These are phyloP conservation scores for Mycalesis mineus DNA, from an alignment of 2,888 invertebrate species.

Conservation along the genomic window DNA sequence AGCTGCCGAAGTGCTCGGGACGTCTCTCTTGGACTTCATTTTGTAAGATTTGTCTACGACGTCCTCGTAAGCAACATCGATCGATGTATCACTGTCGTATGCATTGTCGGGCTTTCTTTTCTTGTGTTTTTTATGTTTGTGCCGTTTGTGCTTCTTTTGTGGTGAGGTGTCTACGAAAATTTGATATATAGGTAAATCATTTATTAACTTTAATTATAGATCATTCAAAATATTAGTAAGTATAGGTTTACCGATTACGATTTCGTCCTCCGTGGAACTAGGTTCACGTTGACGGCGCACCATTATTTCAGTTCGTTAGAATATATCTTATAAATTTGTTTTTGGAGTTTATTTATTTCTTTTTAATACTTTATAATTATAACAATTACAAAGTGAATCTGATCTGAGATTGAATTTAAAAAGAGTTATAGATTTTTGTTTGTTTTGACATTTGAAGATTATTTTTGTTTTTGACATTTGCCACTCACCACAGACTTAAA, in stretches of 20 bases:
- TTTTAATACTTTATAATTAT: too few species aligned
- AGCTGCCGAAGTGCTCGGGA: conserved; percentile 66
- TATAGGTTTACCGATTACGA: conserved; percentile 58
- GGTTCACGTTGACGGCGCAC: conserved; percentile 67
- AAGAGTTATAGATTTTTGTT: too few species aligned
- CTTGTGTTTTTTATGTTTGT: conserved; percentile 80
- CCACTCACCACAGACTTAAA: too few species aligned
- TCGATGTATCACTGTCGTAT: conserved; percentile 74
- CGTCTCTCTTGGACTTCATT: conserved; percentile 71
- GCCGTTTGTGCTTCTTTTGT: conserved; percentile 80
- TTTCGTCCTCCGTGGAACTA: conserved; percentile 70
- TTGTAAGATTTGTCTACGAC: conserved; percentile 71
- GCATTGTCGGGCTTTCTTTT: conserved; percentile 77
- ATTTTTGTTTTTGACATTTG: too few species aligned
- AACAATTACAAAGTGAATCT: too few species aligned
- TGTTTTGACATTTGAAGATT: too few species aligned
- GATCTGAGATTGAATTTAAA: too few species aligned
- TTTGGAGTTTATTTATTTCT: too few species aligned
- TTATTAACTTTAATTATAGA: not conserved
- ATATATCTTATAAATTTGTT: not conserved
- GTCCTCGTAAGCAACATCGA: conserved; percentile 71
- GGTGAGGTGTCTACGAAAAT: conserved; percentile 60
- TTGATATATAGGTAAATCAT: conserved; percentile 4
- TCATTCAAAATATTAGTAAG: not conserved
- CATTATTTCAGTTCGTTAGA: conserved; percentile 38